These are phyloP conservation scores for Acanthopagrus latus DNA, from an alignment of 2,797 vertebrate species.

Conservation along the genomic window DNA sequence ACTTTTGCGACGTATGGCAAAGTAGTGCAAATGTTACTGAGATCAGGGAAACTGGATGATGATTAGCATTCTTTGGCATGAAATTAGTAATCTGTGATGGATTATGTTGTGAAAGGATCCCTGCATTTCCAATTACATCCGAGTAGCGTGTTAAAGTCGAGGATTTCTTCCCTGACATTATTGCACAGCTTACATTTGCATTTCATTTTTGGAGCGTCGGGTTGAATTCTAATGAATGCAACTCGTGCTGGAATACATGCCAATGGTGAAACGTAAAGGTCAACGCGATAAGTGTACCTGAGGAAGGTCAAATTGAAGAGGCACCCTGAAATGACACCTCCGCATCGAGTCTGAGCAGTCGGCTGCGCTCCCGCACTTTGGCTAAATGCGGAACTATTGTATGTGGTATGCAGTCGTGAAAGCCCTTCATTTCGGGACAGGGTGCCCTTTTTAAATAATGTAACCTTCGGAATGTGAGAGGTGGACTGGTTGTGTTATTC, in stretches of 20 bases:
- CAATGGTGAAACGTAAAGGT: conserved; percentile 25
- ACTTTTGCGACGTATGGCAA: not conserved
- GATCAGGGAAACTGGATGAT: conserved; percentile 8
- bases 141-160: conserved; percentile 14
- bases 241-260: conserved; percentile 2
- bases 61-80: conserved; percentile 25
- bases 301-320: conserved; percentile 30
- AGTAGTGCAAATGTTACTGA: not conserved
- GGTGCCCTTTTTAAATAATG: conserved; percentile 75
- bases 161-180: not conserved
- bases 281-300: conserved; percentile 1
- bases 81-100: conserved; percentile 28
- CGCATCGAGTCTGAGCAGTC: conserved; percentile 20
- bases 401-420: conserved; percentile 36
- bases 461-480: conserved; percentile 78
- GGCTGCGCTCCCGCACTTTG: conserved; percentile 15
- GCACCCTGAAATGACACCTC: conserved; percentile 26
- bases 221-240: conserved; percentile 19
- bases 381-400: conserved; percentile 29
- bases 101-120: conserved; percentile 25
- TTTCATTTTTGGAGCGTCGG: conserved; percentile 7
- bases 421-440: conserved; percentile 59
- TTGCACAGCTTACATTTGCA: conserved; percentile 6
- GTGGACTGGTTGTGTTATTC: conserved; percentile 71
- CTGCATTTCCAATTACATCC: conserved; percentile 14